A percentile compares a stretch with the other conserved stretches of the same genome.
phyloP scores from a whole-genome alignment of 2,888 invertebrate genomes.

The Leucophora obtusa region DNA sequence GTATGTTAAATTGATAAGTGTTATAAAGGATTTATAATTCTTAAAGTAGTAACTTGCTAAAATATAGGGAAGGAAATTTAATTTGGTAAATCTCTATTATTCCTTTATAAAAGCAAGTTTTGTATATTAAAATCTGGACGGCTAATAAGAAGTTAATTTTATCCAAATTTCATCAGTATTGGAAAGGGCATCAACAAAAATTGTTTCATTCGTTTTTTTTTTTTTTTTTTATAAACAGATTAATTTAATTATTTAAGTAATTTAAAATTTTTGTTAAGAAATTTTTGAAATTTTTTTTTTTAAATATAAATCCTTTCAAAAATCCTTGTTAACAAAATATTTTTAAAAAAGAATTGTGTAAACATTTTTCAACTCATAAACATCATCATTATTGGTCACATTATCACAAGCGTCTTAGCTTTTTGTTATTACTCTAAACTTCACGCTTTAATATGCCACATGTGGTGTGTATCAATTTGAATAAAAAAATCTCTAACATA shows the following conservation, averaged over 20 bases:
- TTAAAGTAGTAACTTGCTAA: neutral
- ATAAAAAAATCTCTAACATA: conserved; percentile 15
- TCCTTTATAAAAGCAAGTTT: neutral
- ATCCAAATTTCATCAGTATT: no score
- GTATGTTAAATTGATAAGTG: conserved; percentile 25
- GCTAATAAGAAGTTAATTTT: no score
- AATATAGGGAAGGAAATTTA: neutral
- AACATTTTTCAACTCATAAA: conserved; percentile 10
- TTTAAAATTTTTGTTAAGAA: no score
- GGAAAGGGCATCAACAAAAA: no score
- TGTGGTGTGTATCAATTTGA: conserved; percentile 53
- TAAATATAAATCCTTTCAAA: conserved; percentile 18
- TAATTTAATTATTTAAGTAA: no score
- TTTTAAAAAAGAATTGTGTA: neutral
- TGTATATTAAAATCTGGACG: neutral
- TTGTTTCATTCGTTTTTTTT: no score
- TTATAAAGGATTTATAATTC: conserved; percentile 15
- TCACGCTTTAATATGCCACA: conserved; percentile 61
- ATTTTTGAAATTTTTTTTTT: neutral
- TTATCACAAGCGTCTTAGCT: conserved; percentile 50
- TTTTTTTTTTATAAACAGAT: no score
- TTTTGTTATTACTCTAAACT: conserved; percentile 34
- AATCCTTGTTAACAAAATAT: conserved; percentile 10
- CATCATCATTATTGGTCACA: conserved; percentile 47
- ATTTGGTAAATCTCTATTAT: neutral